phyloP scores from a whole-genome alignment of 1,140 invertebrate species.

The Drosophila pandora region DNA sequence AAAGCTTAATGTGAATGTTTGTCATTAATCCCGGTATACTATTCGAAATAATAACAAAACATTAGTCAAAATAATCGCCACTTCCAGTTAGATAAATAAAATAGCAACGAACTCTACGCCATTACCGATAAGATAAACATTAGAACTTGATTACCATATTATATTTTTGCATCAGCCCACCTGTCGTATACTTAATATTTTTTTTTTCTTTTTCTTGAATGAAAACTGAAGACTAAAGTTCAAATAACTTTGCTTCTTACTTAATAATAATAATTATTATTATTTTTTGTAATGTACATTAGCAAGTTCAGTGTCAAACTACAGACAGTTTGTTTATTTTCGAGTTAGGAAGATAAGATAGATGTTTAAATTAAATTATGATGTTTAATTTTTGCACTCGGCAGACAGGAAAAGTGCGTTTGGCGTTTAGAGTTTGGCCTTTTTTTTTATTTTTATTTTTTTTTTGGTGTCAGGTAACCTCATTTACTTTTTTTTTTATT shows the following conservation, averaged over 20 bases:
- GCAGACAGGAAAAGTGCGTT: neutral
- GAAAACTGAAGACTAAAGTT: neutral
- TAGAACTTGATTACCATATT: slow-evolving; percentile 8
- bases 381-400: slow-evolving; percentile 5
- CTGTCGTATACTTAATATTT: slow-evolving; percentile 8
- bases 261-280: neutral
- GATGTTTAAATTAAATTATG: slow-evolving; percentile 8
- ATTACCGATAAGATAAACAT: slow-evolving; percentile 14
- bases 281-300: slow-evolving; percentile 16
- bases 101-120: slow-evolving; percentile 17
- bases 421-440: neutral
- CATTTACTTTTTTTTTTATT: neutral
- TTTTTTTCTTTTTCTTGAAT: neutral
- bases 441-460: neutral
- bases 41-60: slow-evolving; percentile 24
- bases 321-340: slow-evolving; percentile 3
- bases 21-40: neutral
- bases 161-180: neutral
- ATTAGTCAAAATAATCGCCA: slow-evolving; percentile 30
- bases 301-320: slow-evolving; percentile 29
- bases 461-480: neutral
- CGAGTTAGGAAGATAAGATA: slow-evolving; percentile 25
- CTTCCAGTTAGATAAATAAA: slow-evolving; percentile 23
- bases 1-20: neutral
- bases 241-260: neutral